These are phyloP conservation scores for Hylomyscus alleni DNA, from an alignment of 2,797 vertebrate species.

Conservation along the genomic window DNA sequence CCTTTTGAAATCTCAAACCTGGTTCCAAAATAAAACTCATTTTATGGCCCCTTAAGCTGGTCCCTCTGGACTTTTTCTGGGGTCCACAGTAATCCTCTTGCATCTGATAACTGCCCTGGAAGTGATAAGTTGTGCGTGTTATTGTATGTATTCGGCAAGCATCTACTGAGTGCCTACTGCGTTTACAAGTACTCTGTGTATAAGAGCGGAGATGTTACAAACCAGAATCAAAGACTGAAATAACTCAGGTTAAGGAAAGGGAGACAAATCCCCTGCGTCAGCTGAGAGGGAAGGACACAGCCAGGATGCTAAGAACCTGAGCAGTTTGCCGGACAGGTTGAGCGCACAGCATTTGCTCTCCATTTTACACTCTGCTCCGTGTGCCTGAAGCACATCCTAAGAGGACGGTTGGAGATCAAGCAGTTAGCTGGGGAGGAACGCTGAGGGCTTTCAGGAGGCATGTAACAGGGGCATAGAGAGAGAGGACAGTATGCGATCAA, in stretches of 20 bases:
- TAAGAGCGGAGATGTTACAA: not conserved
- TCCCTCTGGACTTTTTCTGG: not conserved
- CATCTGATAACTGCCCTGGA: not conserved
- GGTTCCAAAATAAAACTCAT: not conserved
- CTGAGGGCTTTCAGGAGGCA: not conserved
- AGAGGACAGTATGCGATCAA: no score
- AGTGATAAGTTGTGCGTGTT: not conserved
- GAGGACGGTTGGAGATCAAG: not conserved
- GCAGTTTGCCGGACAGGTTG: fast-evolving
- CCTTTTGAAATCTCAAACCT: not conserved
- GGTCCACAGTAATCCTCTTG: not conserved
- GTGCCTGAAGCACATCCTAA: not conserved
- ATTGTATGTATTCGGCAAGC: not conserved
- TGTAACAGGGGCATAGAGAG: not conserved
- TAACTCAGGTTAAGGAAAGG: not conserved
- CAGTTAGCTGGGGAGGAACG: not conserved
- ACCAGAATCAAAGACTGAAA: not conserved
- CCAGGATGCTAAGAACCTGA: not conserved
- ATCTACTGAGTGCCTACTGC: not conserved
- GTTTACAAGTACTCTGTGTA: not conserved
- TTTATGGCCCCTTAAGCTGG: not conserved
- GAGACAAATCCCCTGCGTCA: not conserved
- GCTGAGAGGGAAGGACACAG: not conserved
- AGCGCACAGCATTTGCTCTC: not conserved
- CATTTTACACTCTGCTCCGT: not conserved